Evolutionary conservation across 2,888 invertebrate genomes (phyloP), one percentile per base, ranked within the genome.

Genomic region (Heliconius erato): DNA sequence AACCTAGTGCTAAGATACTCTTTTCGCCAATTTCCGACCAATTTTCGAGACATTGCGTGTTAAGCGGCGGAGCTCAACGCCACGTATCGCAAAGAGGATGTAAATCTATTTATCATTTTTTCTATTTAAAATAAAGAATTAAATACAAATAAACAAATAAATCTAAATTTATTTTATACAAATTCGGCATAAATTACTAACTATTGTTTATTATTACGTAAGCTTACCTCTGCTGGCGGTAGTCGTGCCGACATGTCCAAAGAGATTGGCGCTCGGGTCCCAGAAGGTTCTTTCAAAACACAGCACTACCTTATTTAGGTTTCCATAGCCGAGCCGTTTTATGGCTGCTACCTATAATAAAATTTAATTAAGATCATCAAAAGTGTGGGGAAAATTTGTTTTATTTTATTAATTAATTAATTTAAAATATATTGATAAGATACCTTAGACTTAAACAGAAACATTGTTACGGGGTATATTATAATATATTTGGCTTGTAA

Each of bases 231-330:
- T 96, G 90, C 98, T 99, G 19, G 99, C 98, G 0, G 99, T 99
- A 0, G 99, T 99, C 88, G 98, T 99, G 40, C 99, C 99, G 80
- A 99, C 99, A 94, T 99, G 99, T 14, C 99, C 99, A 94, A 99
- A 99, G 80, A 99, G 97, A 96, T 99, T 99, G 65, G 98, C 98
- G 92, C 98, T 98, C 0, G 99, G 98, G 91, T 99, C 99, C 99
- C 99, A 99, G 95, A 99, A 99, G 80, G 99, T 98, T 82, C 98
- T 97, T 92, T 99, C 99, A 94, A 99, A 99, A 93, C 99, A 99
- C 80, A 99, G 95, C 40, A 99, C 99, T 65, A 98, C 98, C 96
- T 97, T 99, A 95, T 99, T 99, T 83, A 99, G 97, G 95, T 99
- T 99, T 9, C 99, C 99, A 92, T 99, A 99, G 32, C 99, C 99